A percentile compares a stretch with the other conserved stretches of the same genome.
These are phyloP conservation scores for Phoxinus phoxinus DNA, from an alignment of 2,113 vertebrate species.

Conservation along the genomic window DNA sequence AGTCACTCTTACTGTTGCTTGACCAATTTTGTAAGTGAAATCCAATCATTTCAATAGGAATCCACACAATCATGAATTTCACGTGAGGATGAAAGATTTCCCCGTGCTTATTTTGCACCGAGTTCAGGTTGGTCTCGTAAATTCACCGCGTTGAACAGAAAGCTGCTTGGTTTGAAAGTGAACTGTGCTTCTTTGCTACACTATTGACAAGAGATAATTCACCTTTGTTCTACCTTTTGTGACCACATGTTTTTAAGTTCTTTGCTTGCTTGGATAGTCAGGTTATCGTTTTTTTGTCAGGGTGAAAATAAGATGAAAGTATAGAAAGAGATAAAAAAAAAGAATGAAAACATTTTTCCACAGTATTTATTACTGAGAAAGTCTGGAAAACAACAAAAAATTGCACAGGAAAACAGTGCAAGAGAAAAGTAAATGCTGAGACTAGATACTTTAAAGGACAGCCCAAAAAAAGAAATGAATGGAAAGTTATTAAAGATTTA, in stretches of 20 bases:
- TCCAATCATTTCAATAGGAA: neutral
- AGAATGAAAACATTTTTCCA: neutral
- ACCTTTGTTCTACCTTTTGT: neutral
- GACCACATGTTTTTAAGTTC: neutral
- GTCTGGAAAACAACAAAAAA: neutral
- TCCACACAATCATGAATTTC: neutral
- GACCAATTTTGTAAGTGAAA: neutral
- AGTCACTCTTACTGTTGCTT: neutral
- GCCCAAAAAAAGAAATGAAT: constrained; percentile 27
- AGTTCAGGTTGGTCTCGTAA: neutral
- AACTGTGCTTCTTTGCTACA: neutral
- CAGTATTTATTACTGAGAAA: constrained; percentile 24
- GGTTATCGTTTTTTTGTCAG: neutral
- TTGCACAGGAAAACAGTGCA: neutral
- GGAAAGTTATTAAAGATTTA: constrained; percentile 9
- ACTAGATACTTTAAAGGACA: neutral
- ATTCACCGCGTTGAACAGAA: neutral
- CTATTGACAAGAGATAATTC: neutral
- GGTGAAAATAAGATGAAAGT: neutral
- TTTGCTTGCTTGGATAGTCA: neutral
- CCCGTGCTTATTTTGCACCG: neutral
- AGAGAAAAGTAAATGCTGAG: neutral
- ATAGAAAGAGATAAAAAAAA: neutral
- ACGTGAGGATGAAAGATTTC: neutral
- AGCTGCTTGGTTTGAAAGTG: neutral